Conservation (phyloP, 2,113 vertebrate genomes). For the Typhlomys cinereus region DNA sequence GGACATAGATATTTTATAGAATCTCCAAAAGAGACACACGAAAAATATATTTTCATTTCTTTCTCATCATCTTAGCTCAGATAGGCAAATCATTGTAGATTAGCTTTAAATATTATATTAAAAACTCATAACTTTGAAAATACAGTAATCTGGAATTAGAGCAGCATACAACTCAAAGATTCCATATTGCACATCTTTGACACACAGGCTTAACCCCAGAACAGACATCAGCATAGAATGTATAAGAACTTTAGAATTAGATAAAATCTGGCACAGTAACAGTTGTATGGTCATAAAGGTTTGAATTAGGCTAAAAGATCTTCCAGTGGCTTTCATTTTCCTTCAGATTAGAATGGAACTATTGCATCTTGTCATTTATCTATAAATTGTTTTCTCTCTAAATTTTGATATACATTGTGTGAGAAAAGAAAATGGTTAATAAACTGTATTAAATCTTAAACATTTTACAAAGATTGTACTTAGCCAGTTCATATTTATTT, state of each 20-base stretch:
- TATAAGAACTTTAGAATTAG: constrained; percentile 1
- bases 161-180: background rate
- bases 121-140: background rate
- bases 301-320: constrained; percentile 88
- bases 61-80: background rate
- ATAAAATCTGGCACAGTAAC: no score
- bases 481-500: constrained; percentile 91
- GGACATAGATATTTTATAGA: constrained; percentile 49
- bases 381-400: constrained; percentile 92
- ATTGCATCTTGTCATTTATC: constrained; percentile 91
- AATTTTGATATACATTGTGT: constrained; percentile 92
- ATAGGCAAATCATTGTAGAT: background rate
- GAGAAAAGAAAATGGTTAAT: constrained; percentile 91
- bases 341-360: constrained; percentile 88
- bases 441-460: constrained; percentile 91
- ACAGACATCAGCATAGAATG: background rate
- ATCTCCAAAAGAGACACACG: constrained; percentile 38
- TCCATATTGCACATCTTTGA: background rate
- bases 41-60: constrained; percentile 46
- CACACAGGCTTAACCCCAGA: background rate
- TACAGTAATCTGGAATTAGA: background rate
- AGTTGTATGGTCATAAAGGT: no score
- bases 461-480: constrained; percentile 90
- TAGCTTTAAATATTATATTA: constrained; percentile 11
- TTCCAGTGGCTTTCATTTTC: constrained; percentile 87